phyloP scores from a whole-genome alignment of 2,113 vertebrate genomes.

The Halichoerus grypus region DNA sequence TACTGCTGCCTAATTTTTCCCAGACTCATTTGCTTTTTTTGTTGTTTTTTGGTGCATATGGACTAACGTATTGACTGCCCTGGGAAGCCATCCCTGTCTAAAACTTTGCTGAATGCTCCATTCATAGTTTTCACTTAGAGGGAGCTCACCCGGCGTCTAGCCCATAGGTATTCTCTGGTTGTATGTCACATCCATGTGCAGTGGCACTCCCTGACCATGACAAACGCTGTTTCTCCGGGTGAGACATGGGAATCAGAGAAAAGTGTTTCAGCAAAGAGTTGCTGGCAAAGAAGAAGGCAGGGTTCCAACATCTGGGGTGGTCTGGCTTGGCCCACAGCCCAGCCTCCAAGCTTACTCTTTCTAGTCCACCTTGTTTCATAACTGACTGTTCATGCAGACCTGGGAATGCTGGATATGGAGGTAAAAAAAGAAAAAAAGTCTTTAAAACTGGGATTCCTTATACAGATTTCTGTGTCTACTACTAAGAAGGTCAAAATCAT shows the following conservation, averaged over 20 bases:
- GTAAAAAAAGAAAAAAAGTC: not conserved
- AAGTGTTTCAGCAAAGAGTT: not conserved
- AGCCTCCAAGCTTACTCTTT: not conserved
- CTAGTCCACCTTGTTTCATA: not conserved
- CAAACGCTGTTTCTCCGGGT: not conserved
- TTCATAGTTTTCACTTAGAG: not conserved
- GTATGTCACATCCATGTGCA: not conserved
- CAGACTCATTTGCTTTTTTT: not conserved
- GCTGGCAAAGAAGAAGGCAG: not conserved
- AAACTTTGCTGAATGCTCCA: not conserved
- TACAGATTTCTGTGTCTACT: not conserved
- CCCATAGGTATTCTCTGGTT: not conserved
- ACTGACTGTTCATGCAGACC: not conserved
- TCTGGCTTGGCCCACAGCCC: not conserved
- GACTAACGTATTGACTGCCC: not conserved
- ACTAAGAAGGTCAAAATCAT: not conserved
- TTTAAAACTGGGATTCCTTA: not conserved
- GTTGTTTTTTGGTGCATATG: not conserved
- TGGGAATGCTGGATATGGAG: not conserved
- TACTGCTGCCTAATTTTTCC: not conserved
- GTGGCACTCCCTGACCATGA: not conserved
- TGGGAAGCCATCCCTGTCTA: not conserved
- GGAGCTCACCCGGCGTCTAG: not conserved
- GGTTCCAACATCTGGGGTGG: fast-evolving
- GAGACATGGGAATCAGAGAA: not conserved